These are phyloP conservation scores for Chitala chitala DNA, from an alignment of 2,113 vertebrate genomes.

Conservation along the genomic window DNA sequence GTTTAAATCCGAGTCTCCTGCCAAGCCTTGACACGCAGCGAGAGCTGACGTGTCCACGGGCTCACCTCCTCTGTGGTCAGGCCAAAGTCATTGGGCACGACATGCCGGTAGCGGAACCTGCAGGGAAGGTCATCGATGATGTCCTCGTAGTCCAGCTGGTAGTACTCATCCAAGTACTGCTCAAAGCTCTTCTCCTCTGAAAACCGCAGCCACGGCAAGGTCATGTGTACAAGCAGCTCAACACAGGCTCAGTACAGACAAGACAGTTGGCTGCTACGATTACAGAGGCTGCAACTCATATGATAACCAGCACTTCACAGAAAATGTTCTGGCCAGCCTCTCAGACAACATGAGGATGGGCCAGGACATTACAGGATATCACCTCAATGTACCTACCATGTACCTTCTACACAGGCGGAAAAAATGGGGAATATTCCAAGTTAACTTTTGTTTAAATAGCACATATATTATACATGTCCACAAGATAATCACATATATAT, in stretches of 20 bases:
- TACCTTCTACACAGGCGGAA: no score
- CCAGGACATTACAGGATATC: no score
- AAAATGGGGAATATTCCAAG: no score
- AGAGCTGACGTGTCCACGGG: not conserved
- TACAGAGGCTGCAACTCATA: not conserved
- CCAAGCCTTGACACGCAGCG: not conserved
- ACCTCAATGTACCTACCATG: no score
- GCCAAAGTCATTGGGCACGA: conserved; percentile 80
- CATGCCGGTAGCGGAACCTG: conserved; percentile 78
- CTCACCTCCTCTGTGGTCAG: conserved; percentile 75
- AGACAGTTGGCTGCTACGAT: not conserved
- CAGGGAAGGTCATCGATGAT: conserved; percentile 81
- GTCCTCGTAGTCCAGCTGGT: conserved; percentile 81
- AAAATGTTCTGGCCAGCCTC: no score
- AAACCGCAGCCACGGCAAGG: conserved; percentile 20
- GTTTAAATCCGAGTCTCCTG: conserved; percentile 33
- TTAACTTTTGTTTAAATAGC: no score
- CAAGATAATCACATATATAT: no score
- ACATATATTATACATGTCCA: no score
- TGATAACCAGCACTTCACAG: not conserved
- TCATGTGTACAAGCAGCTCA: not conserved
- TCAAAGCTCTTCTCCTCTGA: conserved; percentile 75
- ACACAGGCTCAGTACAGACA: not conserved
- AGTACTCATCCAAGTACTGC: conserved; percentile 83
- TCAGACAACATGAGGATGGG: no score